A percentile compares a stretch with the other conserved stretches of the same genome.
Evolutionary conservation across 2,888 invertebrate genomes (phyloP).

Genomic region (Callyntrura sp.): DNA sequence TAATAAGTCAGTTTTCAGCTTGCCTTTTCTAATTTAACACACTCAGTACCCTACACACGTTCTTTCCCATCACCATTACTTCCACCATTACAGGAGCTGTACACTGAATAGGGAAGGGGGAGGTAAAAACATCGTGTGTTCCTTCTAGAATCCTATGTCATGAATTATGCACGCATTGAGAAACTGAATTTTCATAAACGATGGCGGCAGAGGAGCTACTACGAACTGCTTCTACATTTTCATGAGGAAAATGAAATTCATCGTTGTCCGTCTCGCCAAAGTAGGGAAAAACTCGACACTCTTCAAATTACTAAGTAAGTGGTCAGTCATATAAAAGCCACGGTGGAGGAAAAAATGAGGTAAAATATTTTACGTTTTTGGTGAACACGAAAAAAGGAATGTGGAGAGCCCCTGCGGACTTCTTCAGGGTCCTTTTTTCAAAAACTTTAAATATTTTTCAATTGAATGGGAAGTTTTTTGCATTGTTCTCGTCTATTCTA

Average conservation of each 20-base stretch:
- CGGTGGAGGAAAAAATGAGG: slow-evolving; percentile 17
- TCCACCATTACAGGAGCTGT: background rate
- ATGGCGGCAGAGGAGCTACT: too few relatives aligned
- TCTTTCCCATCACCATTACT: slow-evolving; percentile 5
- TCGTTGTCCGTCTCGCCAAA: too few relatives aligned
- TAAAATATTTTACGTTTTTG: background rate
- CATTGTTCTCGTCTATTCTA: slow-evolving; percentile 56
- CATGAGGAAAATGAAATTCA: too few relatives aligned
- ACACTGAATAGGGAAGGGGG: background rate
- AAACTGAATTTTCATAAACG: slow-evolving; percentile 40
- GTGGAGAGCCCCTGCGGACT: slow-evolving; percentile 60
- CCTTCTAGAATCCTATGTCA: slow-evolving; percentile 6
- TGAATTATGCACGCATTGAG: slow-evolving; percentile 46
- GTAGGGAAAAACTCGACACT: too few relatives aligned
- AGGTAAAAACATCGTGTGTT: background rate
- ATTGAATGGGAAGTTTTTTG: slow-evolving; percentile 39
- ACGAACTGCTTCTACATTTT: too few relatives aligned
- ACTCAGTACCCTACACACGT: slow-evolving; percentile 54
- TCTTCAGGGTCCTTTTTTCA: slow-evolving; percentile 41
- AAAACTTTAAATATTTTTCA: slow-evolving; percentile 15
- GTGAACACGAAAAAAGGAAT: slow-evolving; percentile 35
- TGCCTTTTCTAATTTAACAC: slow-evolving; percentile 24
- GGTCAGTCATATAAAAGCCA: too few relatives aligned
- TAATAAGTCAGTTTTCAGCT: background rate
- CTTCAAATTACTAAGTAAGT: too few relatives aligned